These are phyloP conservation scores for Synergus gifuensis DNA, from an alignment of 2,888 invertebrate species.

Conservation along the genomic window DNA sequence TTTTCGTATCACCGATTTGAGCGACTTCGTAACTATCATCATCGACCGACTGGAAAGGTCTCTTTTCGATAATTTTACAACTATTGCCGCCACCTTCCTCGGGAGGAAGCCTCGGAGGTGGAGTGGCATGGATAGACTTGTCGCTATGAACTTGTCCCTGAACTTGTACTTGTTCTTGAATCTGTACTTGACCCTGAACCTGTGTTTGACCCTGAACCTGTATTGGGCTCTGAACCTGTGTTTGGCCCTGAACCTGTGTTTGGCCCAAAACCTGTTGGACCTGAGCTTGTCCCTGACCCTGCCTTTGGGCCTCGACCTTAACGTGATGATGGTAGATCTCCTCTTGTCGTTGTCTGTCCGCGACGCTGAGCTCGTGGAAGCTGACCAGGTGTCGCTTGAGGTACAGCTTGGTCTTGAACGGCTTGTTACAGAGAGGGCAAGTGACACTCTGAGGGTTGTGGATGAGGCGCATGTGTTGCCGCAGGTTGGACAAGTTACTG, in stretches of 20 bases:
- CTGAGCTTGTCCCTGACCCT: conserved; percentile 50
- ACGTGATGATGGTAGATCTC: conserved; percentile 75
- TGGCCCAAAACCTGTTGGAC: conserved; percentile 50
- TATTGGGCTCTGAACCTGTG: conserved; percentile 55
- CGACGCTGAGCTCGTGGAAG: conserved; percentile 79
- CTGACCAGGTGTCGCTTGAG: conserved; percentile 81
- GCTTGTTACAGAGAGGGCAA: conserved; percentile 82
- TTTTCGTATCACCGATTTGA: conserved; percentile 68
- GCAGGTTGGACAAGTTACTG: conserved; percentile 83
- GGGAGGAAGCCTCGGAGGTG: conserved; percentile 54
- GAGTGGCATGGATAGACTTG: conserved; percentile 45
- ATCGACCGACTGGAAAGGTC: conserved; percentile 69
- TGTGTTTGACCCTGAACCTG: conserved; percentile 54
- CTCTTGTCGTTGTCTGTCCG: conserved; percentile 75
- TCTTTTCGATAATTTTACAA: conserved; percentile 59
- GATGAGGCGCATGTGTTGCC: conserved; percentile 84
- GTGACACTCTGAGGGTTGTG: conserved; percentile 83
- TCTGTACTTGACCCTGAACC: conserved; percentile 56
- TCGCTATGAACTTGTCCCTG: conserved; percentile 42
- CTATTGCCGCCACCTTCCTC: conserved; percentile 44
- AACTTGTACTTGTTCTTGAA: conserved; percentile 45
- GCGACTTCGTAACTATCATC: conserved; percentile 65
- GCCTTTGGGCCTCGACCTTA: conserved; percentile 64
- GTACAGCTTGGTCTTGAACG: conserved; percentile 83
- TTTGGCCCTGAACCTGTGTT: conserved; percentile 47